A percentile compares a stretch with the other conserved stretches of the same genome.
Evolutionary conservation across 1,140 invertebrate genomes (phyloP).

Genomic region (Euwallacea similis): DNA sequence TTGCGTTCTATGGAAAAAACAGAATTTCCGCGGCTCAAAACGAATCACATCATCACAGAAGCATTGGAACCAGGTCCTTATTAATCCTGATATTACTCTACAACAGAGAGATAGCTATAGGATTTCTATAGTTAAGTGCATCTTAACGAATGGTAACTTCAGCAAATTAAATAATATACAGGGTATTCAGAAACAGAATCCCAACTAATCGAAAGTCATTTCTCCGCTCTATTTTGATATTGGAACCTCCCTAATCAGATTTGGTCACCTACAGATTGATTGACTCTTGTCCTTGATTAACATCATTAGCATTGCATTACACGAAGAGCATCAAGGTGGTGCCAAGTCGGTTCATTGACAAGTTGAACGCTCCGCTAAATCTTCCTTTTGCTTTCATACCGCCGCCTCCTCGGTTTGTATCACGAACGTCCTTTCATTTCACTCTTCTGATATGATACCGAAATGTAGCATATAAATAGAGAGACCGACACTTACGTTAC

Average conservation of each 20-base stretch:
- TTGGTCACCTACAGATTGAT: not conserved
- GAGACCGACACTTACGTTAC: conserved; percentile 34
- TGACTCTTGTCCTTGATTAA: not conserved
- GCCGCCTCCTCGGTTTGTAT: conserved; percentile 23
- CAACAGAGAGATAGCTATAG: too few species aligned
- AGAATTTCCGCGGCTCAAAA: too few species aligned
- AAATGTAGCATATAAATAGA: conserved; percentile 47
- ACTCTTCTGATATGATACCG: conserved; percentile 26
- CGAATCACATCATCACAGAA: too few species aligned
- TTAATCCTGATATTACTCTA: too few species aligned
- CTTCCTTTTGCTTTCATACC: conserved; percentile 49
- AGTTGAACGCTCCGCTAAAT: conserved; percentile 44
- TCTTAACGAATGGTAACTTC: too few species aligned
- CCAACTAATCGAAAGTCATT: not conserved
- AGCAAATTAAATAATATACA: not conserved
- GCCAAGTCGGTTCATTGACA: conserved; percentile 6
- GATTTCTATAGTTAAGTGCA: too few species aligned
- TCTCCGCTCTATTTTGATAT: not conserved
- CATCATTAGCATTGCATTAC: not conserved
- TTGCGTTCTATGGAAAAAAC: too few species aligned
- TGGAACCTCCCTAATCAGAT: not conserved
- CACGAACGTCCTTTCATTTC: conserved; percentile 46
- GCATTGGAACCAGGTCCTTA: too few species aligned
- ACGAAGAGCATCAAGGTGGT: not conserved
- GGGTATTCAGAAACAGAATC: not conserved